Percentiles rank a stretch among this genome's conserved stretches.
phyloP scores from a whole-genome alignment of 2,113 vertebrate genomes.

The Mirza zaza region DNA sequence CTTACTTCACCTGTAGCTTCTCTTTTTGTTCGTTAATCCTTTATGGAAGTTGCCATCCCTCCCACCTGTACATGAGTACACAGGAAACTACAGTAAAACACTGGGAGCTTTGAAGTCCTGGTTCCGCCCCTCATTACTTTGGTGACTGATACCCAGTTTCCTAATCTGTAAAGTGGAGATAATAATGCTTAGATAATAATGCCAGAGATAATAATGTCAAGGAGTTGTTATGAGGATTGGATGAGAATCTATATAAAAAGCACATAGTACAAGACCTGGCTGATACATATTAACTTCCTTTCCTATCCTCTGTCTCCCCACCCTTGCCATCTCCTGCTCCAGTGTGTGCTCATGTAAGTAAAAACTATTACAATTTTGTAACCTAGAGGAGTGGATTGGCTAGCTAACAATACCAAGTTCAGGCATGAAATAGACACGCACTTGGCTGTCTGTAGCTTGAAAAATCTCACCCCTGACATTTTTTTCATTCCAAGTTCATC shows the following conservation, averaged over 20 bases:
- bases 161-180: conserved; percentile 44
- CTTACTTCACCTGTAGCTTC: conserved; percentile 22
- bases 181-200: not conserved
- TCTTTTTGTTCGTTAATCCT: conserved; percentile 44
- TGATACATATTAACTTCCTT: not conserved
- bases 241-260: conserved; percentile 34
- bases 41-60: conserved; percentile 47
- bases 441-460: conserved; percentile 32
- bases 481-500: conserved; percentile 40
- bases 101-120: conserved; percentile 18
- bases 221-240: not conserved
- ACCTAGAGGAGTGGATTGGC: not conserved
- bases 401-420: not conserved
- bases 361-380: not conserved
- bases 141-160: conserved; percentile 49
- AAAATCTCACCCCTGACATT: not conserved
- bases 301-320: not conserved
- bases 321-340: not conserved
- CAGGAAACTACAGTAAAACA: conserved; percentile 27
- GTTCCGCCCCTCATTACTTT: conserved; percentile 1
- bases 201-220: not conserved
- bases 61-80: not conserved
- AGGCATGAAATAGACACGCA: not conserved
- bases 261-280: not conserved
- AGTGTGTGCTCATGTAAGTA: not conserved